These are phyloP conservation scores for Pandemis heparana DNA, from an alignment of 2,888 invertebrate species.

Conservation along the genomic window DNA sequence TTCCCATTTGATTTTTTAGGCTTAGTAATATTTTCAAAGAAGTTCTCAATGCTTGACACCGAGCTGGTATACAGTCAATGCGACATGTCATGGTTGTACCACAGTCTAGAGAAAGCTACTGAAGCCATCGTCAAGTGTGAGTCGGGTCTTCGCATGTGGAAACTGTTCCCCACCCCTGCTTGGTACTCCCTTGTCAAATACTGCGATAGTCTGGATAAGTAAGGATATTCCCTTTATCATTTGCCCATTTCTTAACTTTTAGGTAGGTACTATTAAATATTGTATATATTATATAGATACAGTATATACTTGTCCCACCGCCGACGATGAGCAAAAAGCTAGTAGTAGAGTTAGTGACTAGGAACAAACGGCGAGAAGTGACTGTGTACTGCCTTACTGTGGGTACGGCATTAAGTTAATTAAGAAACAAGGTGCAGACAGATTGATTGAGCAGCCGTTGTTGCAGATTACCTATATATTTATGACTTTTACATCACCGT, in stretches of 20 bases:
- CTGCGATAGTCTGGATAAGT: conserved; percentile 87
- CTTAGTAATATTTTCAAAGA: conserved; percentile 83
- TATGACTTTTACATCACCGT: no score
- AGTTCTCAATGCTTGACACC: conserved; percentile 87
- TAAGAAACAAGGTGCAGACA: no score
- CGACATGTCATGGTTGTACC: conserved; percentile 86
- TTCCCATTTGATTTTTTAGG: conserved; percentile 50
- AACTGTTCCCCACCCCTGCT: conserved; percentile 86
- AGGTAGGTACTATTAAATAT: no score
- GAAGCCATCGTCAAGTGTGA: conserved; percentile 87
- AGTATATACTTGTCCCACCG: no score
- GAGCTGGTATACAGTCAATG: conserved; percentile 75
- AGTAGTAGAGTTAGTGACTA: no score
- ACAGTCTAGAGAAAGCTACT: conserved; percentile 85
- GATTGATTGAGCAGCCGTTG: no score
- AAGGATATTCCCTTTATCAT: conserved; percentile 45
- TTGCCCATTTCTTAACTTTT: neutral
- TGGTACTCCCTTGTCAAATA: conserved; percentile 85
- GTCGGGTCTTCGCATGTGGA: conserved; percentile 88
- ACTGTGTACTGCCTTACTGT: no score
- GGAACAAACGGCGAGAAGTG: no score
- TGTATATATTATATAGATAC: no score
- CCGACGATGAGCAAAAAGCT: no score
- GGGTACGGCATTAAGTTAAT: no score
- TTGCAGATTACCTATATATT: no score